phyloP scores from a whole-genome alignment of 2,888 invertebrate species.

The Caenorhabditis parvicauda region DNA sequence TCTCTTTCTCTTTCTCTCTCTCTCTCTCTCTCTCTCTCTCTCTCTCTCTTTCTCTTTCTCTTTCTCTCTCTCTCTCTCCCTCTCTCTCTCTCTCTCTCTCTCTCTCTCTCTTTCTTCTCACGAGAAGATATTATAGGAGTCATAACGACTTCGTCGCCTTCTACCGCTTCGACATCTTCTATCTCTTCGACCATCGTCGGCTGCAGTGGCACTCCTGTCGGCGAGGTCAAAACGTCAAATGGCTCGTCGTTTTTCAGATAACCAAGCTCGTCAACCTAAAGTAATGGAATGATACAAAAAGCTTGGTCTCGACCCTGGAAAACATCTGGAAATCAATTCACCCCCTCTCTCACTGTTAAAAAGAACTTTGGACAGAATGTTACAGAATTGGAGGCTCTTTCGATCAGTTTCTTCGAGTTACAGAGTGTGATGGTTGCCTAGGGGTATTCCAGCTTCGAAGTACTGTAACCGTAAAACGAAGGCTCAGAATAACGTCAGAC shows the following conservation, averaged over 20 bases:
- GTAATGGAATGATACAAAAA: no score
- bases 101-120: neutral
- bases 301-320: neutral
- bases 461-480: no score
- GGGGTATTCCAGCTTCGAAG: no score
- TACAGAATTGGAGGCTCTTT: no score
- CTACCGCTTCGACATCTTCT: constrained; percentile 20
- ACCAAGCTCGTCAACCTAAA: constrained; percentile 23
- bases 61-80: constrained; percentile 4
- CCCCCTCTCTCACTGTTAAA: neutral
- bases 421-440: no score
- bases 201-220: no score
- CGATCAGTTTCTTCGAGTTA: no score
- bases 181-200: constrained; percentile 21
- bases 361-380: neutral
- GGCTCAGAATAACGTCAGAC: no score
- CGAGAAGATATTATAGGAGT: constrained; percentile 16
- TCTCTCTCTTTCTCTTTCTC: neutral
- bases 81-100: neutral
- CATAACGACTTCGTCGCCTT: constrained; percentile 18
- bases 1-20: neutral
- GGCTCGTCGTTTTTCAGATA: constrained; percentile 14
- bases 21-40: neutral
- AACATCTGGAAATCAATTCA: neutral
- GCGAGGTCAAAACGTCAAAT: no score